Evolutionary conservation across 2,888 invertebrate species (phyloP), one percentile per base, ranked within the genome.

Genomic region (Eumerus sabulonum): DNA sequence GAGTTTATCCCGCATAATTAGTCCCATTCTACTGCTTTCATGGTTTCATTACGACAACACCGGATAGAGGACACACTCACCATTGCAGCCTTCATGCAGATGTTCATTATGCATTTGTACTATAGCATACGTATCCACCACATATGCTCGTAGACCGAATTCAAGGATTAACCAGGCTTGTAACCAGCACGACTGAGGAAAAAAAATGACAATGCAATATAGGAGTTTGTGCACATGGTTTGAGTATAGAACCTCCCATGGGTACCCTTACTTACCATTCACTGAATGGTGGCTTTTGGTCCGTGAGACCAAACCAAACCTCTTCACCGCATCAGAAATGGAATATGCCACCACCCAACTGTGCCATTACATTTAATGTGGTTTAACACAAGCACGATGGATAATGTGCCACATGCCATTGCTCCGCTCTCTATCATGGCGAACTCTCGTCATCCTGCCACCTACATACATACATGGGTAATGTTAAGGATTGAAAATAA

Each of bases 321-420:
- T 40, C 11, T 40, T 40, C 27, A 27, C 27, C 27, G 27, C 27
- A 27, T 7, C 27, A 27, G 57, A 44, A 51, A 44, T 48, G 53
- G 62, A 35, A 59, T 64, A 51, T 64, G 27, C 45, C 38, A 54
- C 50, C 57, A 11, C 11, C 11, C 38, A 27, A 38, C 9, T 16
- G 64, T 57, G 35, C 45, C 64, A 64, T 72, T 72, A 64, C 51
- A 72, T 64, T 59, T 64, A 59, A 64, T 72, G 64, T 64, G 72
- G 64, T 51, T 64, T 17, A 59, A 72, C 57, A 57, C 64, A 53
- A 72, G 72, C 72, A 72, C 72, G 64, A 64, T 14, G 50, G 56
- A 50, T 72, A 72, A 64, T 51, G 71, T 56, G 57, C 50, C 56
- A 42, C 42, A 57, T 63, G 56, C 56, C 56, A 59, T 42, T 7